These are phyloP conservation scores for Steatornis caripensis DNA, from an alignment of 2,113 vertebrate genomes.

Conservation along the genomic window DNA sequence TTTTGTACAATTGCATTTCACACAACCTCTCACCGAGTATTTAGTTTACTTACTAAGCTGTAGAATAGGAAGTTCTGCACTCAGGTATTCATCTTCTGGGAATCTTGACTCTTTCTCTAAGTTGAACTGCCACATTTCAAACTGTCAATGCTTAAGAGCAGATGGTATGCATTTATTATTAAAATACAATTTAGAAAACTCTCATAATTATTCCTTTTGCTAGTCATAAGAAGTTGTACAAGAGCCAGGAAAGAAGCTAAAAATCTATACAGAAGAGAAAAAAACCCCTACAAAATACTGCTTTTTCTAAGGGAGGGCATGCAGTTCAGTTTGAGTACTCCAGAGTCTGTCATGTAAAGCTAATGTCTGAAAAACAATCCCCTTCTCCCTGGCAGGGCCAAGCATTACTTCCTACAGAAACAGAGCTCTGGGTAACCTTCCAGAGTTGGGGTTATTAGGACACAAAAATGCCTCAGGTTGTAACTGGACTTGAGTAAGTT, in stretches of 20 bases:
- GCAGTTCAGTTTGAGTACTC: not conserved
- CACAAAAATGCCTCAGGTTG: not conserved
- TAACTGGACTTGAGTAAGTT: not conserved
- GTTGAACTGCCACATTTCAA: slow-evolving; percentile 18
- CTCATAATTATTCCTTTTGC: slow-evolving; percentile 15
- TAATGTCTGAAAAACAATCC: not conserved
- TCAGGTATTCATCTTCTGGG: slow-evolving; percentile 55
- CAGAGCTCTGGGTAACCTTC: not conserved
- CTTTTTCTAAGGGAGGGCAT: not conserved
- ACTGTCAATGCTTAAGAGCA: not conserved
- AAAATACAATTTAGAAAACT: slow-evolving; percentile 43
- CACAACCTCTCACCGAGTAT: not conserved
- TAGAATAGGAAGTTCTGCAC: slow-evolving; percentile 58
- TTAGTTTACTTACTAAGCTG: slow-evolving; percentile 2
- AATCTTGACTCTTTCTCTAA: not conserved
- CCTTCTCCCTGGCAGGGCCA: not conserved
- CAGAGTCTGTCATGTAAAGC: not conserved
- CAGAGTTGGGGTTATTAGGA: not conserved
- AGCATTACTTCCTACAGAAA: not conserved
- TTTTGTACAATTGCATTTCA: slow-evolving; percentile 27
- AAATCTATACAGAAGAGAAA: not conserved
- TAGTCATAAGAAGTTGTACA: slow-evolving; percentile 38
- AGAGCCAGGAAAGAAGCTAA: not conserved
- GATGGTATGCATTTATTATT: slow-evolving; percentile 10
- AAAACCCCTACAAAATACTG: not conserved